These are phyloP conservation scores for Drosophila albomicans DNA, from an alignment of 1,140 invertebrate species.

Conservation along the genomic window DNA sequence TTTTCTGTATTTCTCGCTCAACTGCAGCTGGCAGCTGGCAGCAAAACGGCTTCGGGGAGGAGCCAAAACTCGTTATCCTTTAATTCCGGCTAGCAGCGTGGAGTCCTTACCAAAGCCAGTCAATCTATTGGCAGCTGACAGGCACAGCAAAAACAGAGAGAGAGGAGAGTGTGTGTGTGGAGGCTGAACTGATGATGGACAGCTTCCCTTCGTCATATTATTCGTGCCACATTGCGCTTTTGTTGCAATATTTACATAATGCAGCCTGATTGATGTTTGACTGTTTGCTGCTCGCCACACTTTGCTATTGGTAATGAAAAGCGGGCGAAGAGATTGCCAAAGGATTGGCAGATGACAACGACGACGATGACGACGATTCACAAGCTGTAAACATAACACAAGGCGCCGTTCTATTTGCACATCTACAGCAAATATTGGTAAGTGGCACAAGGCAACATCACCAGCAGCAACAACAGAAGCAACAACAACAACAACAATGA, in stretches of 20 bases:
- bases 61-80: slow-evolving; percentile 82
- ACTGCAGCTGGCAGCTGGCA: slow-evolving; percentile 17
- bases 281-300: slow-evolving; percentile 29
- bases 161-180: neutral
- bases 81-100: slow-evolving; percentile 62
- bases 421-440: slow-evolving; percentile 46
- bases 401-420: slow-evolving; percentile 68
- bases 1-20: neutral
- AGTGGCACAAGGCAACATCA: slow-evolving; percentile 47
- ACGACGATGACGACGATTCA: slow-evolving; percentile 72
- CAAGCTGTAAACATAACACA: slow-evolving; percentile 76
- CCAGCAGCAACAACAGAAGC: neutral
- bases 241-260: slow-evolving; percentile 82
- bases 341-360: slow-evolving; percentile 59
- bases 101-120: slow-evolving; percentile 44
- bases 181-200: slow-evolving; percentile 37
- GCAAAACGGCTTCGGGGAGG: slow-evolving; percentile 7
- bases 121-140: slow-evolving; percentile 68
- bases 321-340: slow-evolving; percentile 67
- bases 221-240: slow-evolving; percentile 53
- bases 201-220: slow-evolving; percentile 23
- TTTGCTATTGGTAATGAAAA: slow-evolving; percentile 73
- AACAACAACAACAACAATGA: slow-evolving; percentile 2
- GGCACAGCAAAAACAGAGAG: slow-evolving; percentile 27
- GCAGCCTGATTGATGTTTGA: slow-evolving; percentile 77